Percentiles rank a stretch among this genome's conserved stretches.
Evolutionary conservation across 1,140 invertebrate species (phyloP).

Genomic region (Drosophila paulistorum): DNA sequence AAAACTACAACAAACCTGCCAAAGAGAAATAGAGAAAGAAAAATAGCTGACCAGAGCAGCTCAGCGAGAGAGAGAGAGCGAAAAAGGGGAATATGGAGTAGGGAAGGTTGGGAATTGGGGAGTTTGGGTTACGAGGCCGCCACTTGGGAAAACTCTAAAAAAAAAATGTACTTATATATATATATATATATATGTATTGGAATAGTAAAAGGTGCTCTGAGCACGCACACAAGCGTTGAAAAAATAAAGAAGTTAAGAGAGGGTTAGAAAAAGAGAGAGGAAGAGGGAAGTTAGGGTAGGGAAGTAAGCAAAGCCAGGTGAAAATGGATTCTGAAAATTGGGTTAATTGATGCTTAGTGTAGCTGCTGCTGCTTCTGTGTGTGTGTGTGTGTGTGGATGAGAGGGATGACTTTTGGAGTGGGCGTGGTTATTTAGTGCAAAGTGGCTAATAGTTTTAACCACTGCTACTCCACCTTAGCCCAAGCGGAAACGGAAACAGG

Average conservation of each 20-base stretch:
- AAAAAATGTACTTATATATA: constrained; percentile 24
- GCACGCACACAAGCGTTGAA: constrained; percentile 47
- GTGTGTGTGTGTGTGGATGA: constrained; percentile 30
- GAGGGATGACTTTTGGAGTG: constrained; percentile 23
- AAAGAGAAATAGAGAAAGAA: constrained; percentile 40
- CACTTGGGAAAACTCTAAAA: constrained; percentile 43
- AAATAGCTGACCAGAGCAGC: constrained; percentile 46
- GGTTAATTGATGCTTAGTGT: constrained; percentile 82
- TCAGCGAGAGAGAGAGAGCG: constrained; percentile 25
- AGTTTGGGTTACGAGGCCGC: constrained; percentile 38
- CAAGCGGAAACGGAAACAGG: constrained; percentile 70
- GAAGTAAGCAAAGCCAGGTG: constrained; percentile 54
- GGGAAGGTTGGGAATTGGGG: constrained; percentile 25
- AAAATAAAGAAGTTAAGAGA: constrained; percentile 27
- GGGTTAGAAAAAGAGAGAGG: constrained; percentile 30
- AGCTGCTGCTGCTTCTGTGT: constrained; percentile 32
- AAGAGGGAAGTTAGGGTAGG: constrained; percentile 24
- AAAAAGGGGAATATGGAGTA: background rate
- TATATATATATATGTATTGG: constrained; percentile 19
- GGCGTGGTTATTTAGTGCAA: constrained; percentile 76
- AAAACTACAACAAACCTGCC: constrained; percentile 58
- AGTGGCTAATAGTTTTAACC: constrained; percentile 80
- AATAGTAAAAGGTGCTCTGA: constrained; percentile 32
- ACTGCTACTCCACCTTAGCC: constrained; percentile 24
- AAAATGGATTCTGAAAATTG: constrained; percentile 82